These are phyloP conservation scores for Zaprionus gabonicus DNA, from an alignment of 1,140 invertebrate species.

Conservation along the genomic window DNA sequence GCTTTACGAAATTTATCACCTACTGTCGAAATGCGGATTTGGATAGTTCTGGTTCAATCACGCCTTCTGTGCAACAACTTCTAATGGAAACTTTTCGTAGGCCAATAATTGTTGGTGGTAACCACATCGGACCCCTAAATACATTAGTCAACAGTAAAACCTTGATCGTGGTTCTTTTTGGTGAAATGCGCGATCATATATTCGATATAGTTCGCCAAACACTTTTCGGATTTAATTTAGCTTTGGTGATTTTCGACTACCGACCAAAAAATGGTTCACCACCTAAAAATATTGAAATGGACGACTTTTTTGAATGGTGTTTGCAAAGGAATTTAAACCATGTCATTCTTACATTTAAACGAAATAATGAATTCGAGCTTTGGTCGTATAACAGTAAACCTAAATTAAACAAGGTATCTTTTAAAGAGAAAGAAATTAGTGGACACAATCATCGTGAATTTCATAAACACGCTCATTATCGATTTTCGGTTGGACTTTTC, in stretches of 20 bases:
- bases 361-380: background rate
- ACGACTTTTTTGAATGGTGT: background rate
- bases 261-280: background rate
- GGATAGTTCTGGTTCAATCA: background rate
- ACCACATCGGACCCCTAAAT: background rate
- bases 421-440: background rate
- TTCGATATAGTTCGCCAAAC: background rate
- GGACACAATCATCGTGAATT: fast-evolving
- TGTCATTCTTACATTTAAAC: background rate
- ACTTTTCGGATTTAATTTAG: background rate
- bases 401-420: background rate
- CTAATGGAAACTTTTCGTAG: background rate
- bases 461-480: background rate
- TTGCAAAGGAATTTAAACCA: background rate
- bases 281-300: background rate
- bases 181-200: background rate
- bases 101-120: background rate
- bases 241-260: background rate
- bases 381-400: background rate
- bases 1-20: background rate
- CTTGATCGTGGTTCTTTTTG: background rate
- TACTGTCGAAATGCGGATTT: background rate
- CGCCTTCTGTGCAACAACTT: background rate
- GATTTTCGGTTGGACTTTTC: background rate
- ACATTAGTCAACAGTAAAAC: background rate